These are phyloP conservation scores for Neoascia interrupta DNA, from an alignment of 2,888 invertebrate species.

Conservation along the genomic window DNA sequence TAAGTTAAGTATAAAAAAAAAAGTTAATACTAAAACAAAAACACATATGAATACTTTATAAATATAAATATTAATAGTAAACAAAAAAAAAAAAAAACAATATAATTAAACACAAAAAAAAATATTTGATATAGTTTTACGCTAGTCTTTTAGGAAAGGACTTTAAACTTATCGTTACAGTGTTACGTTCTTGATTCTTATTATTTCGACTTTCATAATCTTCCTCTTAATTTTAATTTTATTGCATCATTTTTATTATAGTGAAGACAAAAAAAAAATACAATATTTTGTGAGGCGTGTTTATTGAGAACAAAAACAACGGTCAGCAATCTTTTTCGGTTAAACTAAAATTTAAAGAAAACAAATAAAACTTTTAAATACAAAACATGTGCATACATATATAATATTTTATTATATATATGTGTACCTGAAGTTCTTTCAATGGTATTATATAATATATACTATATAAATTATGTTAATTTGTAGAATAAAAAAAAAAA, in stretches of 20 bases:
- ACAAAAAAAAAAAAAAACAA: conserved; percentile 30
- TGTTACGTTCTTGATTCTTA: conserved; percentile 68
- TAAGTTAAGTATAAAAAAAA: conserved; percentile 62
- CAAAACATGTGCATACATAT: conserved; percentile 4
- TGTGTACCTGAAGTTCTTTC: conserved; percentile 54
- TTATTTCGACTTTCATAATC: conserved; percentile 27
- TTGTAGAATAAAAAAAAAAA: conserved; percentile 33
- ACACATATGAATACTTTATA: conserved; percentile 65
- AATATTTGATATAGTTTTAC: conserved; percentile 68
- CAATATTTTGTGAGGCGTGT: conserved; percentile 59
- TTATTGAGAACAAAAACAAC: conserved; percentile 41
- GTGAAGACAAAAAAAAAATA: conserved; percentile 10
- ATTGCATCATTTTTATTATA: conserved; percentile 28
- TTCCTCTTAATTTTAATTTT: conserved; percentile 31
- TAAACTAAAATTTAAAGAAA: conserved; percentile 23
- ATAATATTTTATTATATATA: too few species aligned
- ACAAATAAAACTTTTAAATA: background rate
- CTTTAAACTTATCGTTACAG: conserved; percentile 76
- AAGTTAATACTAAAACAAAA: conserved; percentile 32
- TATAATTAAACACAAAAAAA: conserved; percentile 57
- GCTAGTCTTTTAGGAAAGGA: conserved; percentile 79
- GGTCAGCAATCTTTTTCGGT: conserved; percentile 47
- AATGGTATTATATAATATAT: conserved; percentile 57
- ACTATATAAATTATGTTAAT: conserved; percentile 2
- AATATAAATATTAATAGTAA: conserved; percentile 65